Base-by-base conservation (phyloP, 2,888 invertebrate species). In the Cancer borealis region DNA sequence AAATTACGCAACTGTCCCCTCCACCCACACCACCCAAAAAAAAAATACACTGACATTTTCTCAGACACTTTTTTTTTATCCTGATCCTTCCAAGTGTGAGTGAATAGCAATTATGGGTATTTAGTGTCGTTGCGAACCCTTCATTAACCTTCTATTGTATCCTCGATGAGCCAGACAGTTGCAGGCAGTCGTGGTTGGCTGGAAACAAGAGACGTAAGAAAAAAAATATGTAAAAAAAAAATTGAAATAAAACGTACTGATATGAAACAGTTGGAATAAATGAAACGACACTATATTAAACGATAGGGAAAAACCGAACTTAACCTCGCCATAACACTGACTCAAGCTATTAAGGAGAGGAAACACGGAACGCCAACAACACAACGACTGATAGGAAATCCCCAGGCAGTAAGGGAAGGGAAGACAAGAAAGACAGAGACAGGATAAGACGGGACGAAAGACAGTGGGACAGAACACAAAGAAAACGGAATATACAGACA, bases 141-240 rank as follows among this genome's bases (percentile, higher is more conserved):
- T 66, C n/a, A 66, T 66, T 66, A 66, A 66, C 66, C 66, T 66
- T 66, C n/a, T n/a, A 66, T 66, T 66, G 66, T 66, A n/a, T 66
- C 14, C 54, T 14, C 66, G 66, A 54, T 14, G 54, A 66, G 66
- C 14, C n/a, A 66, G 66, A n/a, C 66, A 66, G 66, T 66, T 66
- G 17, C 6, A 14, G 54, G 2, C 39, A n/a, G 66, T 66, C 66
- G 66, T 66, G 66, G 66, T 66, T 66, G 66, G 66, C 4, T 66
- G 66, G 66, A 14, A 14, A 54, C 54, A 14, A 54, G 66, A 3
- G 66, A 66, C 21, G n/a, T 39, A 66, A n/a, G n/a, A 21, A 3
- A 17, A 66, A 66, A 66, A 66, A 66, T n/a, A 66, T 54, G 14
- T 0, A 54, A 14, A 49, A 12, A 49, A 49, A 54, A 10, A 17